Evolutionary conservation across 2,797 vertebrate species (phyloP), one percentile per base, ranked within the genome.

Genomic region (Brachyrhaphis roseni): DNA sequence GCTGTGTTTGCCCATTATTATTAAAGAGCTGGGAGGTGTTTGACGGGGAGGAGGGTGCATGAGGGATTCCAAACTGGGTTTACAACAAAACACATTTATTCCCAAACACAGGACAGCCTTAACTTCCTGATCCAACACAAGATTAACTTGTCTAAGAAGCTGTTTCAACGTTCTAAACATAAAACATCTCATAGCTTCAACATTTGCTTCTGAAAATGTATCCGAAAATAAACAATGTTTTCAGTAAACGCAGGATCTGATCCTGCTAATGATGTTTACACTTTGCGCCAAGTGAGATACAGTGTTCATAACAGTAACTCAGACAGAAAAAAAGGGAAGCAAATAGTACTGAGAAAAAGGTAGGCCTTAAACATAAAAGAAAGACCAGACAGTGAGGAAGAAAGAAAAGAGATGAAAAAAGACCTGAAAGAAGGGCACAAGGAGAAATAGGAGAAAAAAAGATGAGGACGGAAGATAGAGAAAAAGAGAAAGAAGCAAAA

Each of bases 1-100:
- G 93, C 91, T 94, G 94, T 59, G 85, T 82, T 86, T 85, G 77
- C 76, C 71, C 81, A 78, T 89, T 66, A 78, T 53, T 79, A 78
- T 64, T 23, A n/a, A 18, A 16, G 66, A 83, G 71, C 45, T 46
- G 28, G 51, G 45, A 72, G 78, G 46, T 28, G 26, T 28, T 49
- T 39, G 34, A 49, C 6, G 4, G 53, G 53, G 53, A n/a, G 53
- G 53, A 57, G 53, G 53, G 11, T 57, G 26, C 26, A 28, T 57
- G 53, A 57, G n/a, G 26, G 53, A n/a, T 57, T 57, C 26, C 57
- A 62, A 28, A 62, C 28, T 34, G 13, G 57, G 28, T 13, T 57
- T 57, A 55, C 53, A 28, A 13, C 53, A 57, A 28, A n/a, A 57
- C 53, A 12, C 53, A 57, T 5, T 28, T n/a, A 57, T n/a, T 57